Conservation (phyloP, 2,113 vertebrate genomes). For the Synodontis membranacea region DNA sequence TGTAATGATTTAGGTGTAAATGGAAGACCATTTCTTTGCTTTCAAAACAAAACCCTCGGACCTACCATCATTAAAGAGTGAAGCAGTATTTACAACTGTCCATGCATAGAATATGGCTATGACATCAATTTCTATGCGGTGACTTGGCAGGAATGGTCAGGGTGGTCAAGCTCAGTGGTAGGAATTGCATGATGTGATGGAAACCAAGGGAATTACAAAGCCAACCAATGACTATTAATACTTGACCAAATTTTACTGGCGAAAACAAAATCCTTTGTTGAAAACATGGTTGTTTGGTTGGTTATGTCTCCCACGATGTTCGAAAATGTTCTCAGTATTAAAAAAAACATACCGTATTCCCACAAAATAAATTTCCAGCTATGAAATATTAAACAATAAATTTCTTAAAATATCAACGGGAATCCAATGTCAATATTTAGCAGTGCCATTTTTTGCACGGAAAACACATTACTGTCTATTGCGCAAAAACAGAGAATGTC, state of each 20-base stretch:
- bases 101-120: not conserved
- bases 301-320: constrained; percentile 2
- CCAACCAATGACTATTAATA: not conserved
- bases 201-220: not conserved
- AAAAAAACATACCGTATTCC: constrained; percentile 15
- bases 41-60: not conserved
- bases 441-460: not conserved
- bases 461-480: not conserved
- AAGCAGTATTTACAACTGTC: not conserved
- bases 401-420: constrained; percentile 9
- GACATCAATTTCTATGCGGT: not conserved
- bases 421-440: not conserved
- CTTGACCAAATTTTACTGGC: constrained; percentile 11
- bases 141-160: constrained; percentile 7
- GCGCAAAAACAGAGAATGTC: not conserved
- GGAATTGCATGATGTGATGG: not conserved
- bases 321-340: constrained; percentile 15
- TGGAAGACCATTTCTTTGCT: not conserved
- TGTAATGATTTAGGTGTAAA: constrained; percentile 50
- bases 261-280: not conserved
- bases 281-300: not conserved
- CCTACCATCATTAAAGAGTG: not conserved
- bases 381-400: too few relatives aligned
- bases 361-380: not conserved
- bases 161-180: not conserved